Evolutionary conservation across 1,140 invertebrate species (phyloP).

Genomic region (Papilio aristodemus): DNA sequence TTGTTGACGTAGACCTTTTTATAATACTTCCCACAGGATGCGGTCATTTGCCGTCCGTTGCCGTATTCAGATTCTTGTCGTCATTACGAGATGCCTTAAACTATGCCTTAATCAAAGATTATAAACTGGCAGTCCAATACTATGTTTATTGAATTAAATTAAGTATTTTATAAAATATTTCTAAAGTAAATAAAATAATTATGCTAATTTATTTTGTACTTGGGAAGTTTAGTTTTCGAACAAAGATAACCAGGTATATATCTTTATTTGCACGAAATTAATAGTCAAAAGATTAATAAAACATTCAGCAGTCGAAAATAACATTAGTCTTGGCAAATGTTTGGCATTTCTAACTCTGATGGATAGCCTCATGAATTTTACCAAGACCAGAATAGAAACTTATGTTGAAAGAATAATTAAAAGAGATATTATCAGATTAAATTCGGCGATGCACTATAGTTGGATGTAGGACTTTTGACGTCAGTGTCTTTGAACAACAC

Average conservation of each 20-base stretch:
- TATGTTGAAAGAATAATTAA: slow-evolving; percentile 15
- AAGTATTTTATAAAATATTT: too few relatives aligned
- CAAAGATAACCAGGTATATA: not conserved
- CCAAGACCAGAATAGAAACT: not conserved
- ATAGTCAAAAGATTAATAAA: slow-evolving; percentile 19
- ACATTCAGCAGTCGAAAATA: slow-evolving; percentile 27
- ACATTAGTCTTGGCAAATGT: slow-evolving; percentile 27
- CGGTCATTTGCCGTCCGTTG: too few relatives aligned
- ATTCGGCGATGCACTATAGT: too few relatives aligned
- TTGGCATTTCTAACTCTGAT: slow-evolving; percentile 30
- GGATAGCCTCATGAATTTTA: slow-evolving; percentile 15
- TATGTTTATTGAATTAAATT: too few relatives aligned
- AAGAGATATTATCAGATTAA: not conserved
- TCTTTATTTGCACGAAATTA: not conserved
- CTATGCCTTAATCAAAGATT: too few relatives aligned
- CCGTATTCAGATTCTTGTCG: too few relatives aligned
- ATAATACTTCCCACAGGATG: too few relatives aligned
- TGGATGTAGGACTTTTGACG: not conserved
- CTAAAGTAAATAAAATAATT: not conserved
- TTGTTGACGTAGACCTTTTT: too few relatives aligned
- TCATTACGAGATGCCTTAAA: too few relatives aligned
- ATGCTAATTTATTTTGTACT: not conserved
- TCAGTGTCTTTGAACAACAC: not conserved
- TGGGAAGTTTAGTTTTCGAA: not conserved
- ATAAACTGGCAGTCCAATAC: too few relatives aligned